Evolutionary conservation across 2,113 vertebrate species (phyloP), one percentile per base, ranked within the genome.

Genomic region (Grammomys surdaster): DNA sequence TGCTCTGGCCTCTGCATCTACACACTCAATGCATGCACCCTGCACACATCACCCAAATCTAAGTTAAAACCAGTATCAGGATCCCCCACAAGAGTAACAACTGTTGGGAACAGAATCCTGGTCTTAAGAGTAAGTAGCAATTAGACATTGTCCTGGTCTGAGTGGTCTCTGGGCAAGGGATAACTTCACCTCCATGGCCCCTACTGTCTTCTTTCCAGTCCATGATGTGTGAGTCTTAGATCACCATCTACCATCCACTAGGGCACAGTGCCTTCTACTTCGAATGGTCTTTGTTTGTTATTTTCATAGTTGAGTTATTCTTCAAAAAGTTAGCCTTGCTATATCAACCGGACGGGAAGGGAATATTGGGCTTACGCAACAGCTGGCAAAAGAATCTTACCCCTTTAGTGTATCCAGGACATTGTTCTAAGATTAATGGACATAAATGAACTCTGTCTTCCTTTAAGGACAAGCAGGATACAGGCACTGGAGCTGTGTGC

Each of bases 241-340:
- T 51, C 77, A 73, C 56, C 89, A 48, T 65, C 76, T 69, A 91
- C 24, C 43, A 28, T 16, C 67, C 67, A 33, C n/a, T 13, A 54
- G 0, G 0, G 67, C 67, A 73, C 14, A 88, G 24, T 0, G 36
- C 0, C 0, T 95, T 69, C 14, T 96, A 46, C 58, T 89, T 91
- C 94, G 81, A 78, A 70, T 95, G 63, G 46, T 97, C 78, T 90
- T 90, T 51, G 40, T 95, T 96, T 97, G 43, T 73, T 96, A 7
- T 26, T 87, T 97, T 40, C 70, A 96, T 54, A 87, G 94, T 20
- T 33, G 63, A 87, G n/a, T 67, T 92, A 54, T 98, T 60, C 72
- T 97, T 72, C 58, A 80, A 96, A 20, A n/a, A 69, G 75, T 90
- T 56, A 70, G 87, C 58, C 7, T 24, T 81, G 86, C 2, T 58